Conservation (phyloP, 2,888 invertebrate genomes). For the Limnephilus auricula region DNA sequence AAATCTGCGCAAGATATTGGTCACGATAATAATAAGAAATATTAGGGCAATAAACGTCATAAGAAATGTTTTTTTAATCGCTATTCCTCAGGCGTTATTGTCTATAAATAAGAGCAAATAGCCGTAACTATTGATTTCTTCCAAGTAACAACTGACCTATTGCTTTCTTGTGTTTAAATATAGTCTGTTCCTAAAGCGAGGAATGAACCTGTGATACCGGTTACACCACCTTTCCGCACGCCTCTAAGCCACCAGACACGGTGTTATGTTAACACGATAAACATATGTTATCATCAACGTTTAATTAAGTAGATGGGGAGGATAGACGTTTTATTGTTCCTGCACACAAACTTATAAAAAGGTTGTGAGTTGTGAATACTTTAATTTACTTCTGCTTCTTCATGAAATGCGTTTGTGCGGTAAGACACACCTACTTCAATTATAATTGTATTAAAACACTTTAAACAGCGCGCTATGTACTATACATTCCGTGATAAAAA, state of each 20-base stretch:
- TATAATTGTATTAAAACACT: too few relatives aligned
- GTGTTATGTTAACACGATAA: background rate
- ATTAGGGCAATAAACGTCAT: background rate
- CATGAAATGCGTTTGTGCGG: too few relatives aligned
- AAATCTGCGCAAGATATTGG: background rate
- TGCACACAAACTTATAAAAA: background rate
- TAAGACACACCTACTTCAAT: too few relatives aligned
- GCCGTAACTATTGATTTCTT: background rate
- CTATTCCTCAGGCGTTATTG: background rate
- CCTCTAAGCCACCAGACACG: background rate
- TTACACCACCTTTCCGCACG: background rate
- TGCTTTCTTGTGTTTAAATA: background rate
- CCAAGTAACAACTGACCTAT: background rate
- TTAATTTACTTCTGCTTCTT: background rate
- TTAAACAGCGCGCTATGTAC: too few relatives aligned
- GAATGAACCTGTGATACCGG: background rate
- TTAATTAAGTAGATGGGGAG: background rate
- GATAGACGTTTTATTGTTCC: background rate
- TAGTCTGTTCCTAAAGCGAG: background rate
- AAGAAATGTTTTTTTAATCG: background rate
- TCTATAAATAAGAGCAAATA: background rate
- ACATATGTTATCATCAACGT: background rate
- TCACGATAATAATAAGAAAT: background rate
- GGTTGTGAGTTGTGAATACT: background rate
- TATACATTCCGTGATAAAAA: too few relatives aligned